Conservation (phyloP, 2,888 invertebrate genomes). For the Dryococelus australis region DNA sequence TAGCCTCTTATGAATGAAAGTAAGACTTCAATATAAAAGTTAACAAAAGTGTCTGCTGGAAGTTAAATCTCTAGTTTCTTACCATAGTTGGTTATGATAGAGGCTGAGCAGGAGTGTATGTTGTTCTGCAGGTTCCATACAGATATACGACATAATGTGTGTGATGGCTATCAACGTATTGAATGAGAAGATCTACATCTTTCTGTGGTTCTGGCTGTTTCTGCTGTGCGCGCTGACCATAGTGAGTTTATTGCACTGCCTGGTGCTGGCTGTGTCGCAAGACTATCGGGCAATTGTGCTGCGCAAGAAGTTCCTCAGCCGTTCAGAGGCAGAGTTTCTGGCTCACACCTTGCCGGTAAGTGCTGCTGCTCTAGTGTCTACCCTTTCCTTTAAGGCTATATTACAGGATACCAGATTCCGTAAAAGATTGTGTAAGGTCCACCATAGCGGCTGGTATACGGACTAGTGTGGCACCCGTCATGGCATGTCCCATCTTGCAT, state of each 20-base stretch:
- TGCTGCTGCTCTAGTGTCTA: background rate
- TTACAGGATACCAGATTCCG: too few species aligned
- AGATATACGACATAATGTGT: conserved; percentile 85
- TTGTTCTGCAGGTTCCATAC: conserved; percentile 70
- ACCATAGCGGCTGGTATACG: too few species aligned
- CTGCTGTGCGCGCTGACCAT: conserved; percentile 76
- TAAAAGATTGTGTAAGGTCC: too few species aligned
- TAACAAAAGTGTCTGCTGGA: too few species aligned
- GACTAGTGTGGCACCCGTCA: too few species aligned
- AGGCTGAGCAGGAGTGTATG: too few species aligned
- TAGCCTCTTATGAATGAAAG: too few species aligned
- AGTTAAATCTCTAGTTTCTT: too few species aligned
- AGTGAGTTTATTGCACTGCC: conserved; percentile 79
- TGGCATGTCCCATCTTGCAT: too few species aligned
- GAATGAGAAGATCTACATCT: conserved; percentile 92
- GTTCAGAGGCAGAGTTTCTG: background rate
- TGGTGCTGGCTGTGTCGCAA: conserved; percentile 78
- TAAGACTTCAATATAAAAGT: too few species aligned
- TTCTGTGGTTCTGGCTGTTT: conserved; percentile 93
- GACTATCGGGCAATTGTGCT: conserved; percentile 82
- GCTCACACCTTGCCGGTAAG: background rate
- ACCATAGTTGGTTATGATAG: too few species aligned
- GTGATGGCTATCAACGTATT: conserved; percentile 87
- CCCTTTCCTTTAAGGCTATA: too few species aligned
- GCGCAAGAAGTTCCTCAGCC: conserved; percentile 56